Base-by-base conservation (phyloP, 30 jellyfish, hydroid and myxozoan genomes). In the Pseudorhiza aurosa region DNA sequence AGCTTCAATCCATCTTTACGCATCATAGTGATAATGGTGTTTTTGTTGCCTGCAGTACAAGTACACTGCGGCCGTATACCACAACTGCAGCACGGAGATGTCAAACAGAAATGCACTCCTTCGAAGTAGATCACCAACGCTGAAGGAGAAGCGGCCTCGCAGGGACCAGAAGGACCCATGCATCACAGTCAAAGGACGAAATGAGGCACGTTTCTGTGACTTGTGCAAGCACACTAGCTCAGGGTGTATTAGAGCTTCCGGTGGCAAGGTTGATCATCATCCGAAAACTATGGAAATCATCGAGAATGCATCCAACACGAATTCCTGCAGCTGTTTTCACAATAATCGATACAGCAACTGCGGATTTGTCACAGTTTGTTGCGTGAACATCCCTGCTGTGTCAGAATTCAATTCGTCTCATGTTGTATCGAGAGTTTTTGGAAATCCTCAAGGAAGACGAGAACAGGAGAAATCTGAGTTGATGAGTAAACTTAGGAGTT, bases 321-420 rank as follows among this genome's bases (percentile, higher is more conserved):
- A 72, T 35, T 72, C 86, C 4, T 72, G 86, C 68, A 50, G 75
- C 43, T 72, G 86, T 18, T 21, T 72, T 37, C 86, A 33, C 0
- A 56, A 44, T 21, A 7, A 36, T 50, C 24, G 43, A 19, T 35
- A 72, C 28, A 57, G 51, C 22, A 53, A 29, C 32, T 55, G 55
- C 37, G 32, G 44, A 8, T 72, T 7, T 33, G 26, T 11, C 44
- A 28, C 76, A 19, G 15, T 72, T 0, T 72, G 86, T 37, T 72
- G 86, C 29, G 75, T 72, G 15, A 44, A 64, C 0, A 35, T 64
- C 31, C 33, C 58, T 0, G 50, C 27, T 0, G 27, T 1, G 30
- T 4, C n/a, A 33, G 58, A 11, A 24, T 12, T 31, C 15, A 19
- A 40, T 0, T 32, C 60, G 19, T 6, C 58, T 0, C 4, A 33